Evolutionary conservation across 2,888 invertebrate genomes (phyloP), one percentile per base, ranked within the genome.

Genomic region (Mythimna loreyi): DNA sequence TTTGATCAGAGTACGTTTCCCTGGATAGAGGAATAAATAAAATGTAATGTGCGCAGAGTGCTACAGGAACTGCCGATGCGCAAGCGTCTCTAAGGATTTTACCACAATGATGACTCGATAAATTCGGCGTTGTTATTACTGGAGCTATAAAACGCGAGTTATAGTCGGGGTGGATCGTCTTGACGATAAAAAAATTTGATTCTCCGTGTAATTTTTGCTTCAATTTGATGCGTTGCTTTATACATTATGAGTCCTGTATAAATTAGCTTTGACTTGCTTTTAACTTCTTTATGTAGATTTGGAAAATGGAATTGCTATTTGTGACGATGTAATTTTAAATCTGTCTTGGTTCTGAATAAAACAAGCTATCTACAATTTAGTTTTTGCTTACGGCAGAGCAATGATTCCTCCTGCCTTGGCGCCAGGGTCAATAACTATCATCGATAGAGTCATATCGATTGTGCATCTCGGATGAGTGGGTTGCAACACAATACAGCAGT

Each of bases 191-290:
- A 71, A 80, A 89, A 79, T 70, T 83, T 85, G 85, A 87, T 88
- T 88, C 81, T 62, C 67, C 75, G 74, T 83, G 86, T 89, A 87
- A 89, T 89, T 89, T 87, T 86, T 85, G 84, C 85, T 78, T 83
- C 68, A 82, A 82, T 84, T 86, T 90, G 80, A 90, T 87, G 83
- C 85, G 80, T 83, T 82, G 81, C 84, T 88, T 89, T 85, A 86
- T 75, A 73, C 67, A 76, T 74, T 78, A 69, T 75, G 77, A 73
- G 13, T 50, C 9, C 47, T 23, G 55, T 69, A 64, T 25, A 75
- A 78, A 81, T 77, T 78, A 67, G 66, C 72, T 82, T 79, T 75
- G 58, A 70, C 67, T 79, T 82, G 53, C 30, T 58, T 62, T 21
- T 64, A 55, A 60, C 19, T 33, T 28, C 30, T 45, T 30, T 55